A percentile compares a stretch with the other conserved stretches of the same genome.
Evolutionary conservation across 2,888 invertebrate species (phyloP).

Genomic region (Lasioglossum lativentre): DNA sequence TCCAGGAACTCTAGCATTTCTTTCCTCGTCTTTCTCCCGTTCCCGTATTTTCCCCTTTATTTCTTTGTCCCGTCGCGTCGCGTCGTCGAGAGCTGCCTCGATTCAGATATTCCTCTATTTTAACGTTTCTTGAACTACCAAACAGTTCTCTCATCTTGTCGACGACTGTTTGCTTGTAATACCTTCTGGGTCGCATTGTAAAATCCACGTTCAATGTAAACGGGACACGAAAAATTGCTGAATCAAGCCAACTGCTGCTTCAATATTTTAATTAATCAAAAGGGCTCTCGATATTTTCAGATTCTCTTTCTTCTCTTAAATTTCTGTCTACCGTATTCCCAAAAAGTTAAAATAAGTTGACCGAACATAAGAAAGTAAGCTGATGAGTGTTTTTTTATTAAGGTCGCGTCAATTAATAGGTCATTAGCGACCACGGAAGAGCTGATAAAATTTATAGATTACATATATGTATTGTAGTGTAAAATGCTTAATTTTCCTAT

Average conservation of each 20-base stretch:
- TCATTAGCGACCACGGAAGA: too few relatives aligned
- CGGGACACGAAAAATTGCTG: background rate
- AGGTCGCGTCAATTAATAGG: too few relatives aligned
- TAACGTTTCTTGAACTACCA: background rate
- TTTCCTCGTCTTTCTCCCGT: slow-evolving; percentile 27
- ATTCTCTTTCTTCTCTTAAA: background rate
- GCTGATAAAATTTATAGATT: too few relatives aligned
- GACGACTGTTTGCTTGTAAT: background rate
- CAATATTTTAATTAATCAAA: background rate
- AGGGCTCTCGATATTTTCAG: background rate
- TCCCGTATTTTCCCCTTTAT: slow-evolving; percentile 15
- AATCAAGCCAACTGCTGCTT: background rate
- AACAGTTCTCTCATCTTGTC: background rate
- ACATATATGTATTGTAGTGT: too few relatives aligned
- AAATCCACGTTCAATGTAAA: background rate
- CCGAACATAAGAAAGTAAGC: background rate
- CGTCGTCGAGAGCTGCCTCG: slow-evolving; percentile 4
- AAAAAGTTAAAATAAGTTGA: background rate
- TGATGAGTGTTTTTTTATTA: too few relatives aligned
- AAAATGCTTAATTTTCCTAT: too few relatives aligned
- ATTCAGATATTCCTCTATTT: background rate
- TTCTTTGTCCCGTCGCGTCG: slow-evolving; percentile 16
- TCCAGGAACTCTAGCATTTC: slow-evolving; percentile 54
- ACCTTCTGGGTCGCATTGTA: background rate
- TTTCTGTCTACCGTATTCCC: too few relatives aligned